A percentile compares a stretch with the other conserved stretches of the same genome.
phyloP scores from a whole-genome alignment of 1,140 invertebrate genomes.

The Melipona quadrifasciata region DNA sequence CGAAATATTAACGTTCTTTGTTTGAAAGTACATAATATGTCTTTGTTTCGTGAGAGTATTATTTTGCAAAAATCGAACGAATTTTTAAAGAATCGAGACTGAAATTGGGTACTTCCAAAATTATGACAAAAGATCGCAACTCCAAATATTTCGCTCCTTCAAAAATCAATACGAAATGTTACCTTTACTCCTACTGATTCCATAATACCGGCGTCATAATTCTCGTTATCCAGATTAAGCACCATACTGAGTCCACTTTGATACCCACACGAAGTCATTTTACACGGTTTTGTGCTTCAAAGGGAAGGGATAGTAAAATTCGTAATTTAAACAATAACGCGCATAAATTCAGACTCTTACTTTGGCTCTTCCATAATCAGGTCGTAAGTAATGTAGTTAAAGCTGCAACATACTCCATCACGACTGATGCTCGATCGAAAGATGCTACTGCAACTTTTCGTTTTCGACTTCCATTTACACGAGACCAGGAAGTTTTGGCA shows the following conservation, averaged over 20 bases:
- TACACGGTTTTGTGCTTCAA: conserved; percentile 26
- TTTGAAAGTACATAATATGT: too few relatives aligned
- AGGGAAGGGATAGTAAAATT: not conserved
- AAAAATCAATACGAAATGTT: conserved; percentile 1
- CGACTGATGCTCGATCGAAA: conserved; percentile 83
- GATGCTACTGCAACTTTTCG: conserved; percentile 83
- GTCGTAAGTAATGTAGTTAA: conserved; percentile 82
- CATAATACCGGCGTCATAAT: conserved; percentile 68
- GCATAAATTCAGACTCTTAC: not conserved
- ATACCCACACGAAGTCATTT: conserved; percentile 83
- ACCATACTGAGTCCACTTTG: conserved; percentile 84
- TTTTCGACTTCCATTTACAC: conserved; percentile 86
- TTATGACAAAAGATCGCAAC: not conserved
- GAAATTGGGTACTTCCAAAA: not conserved
- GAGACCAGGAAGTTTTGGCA: conserved; percentile 83
- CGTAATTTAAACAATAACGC: not conserved
- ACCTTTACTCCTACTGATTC: conserved; percentile 69
- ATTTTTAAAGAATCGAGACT: not conserved
- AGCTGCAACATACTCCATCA: conserved; percentile 85
- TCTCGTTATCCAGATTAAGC: conserved; percentile 77
- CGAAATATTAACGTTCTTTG: not conserved
- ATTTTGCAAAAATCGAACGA: not conserved
- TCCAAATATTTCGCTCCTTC: too few relatives aligned
- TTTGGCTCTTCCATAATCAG: conserved; percentile 1
- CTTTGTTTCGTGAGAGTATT: too few relatives aligned